phyloP scores from a whole-genome alignment of 2,797 vertebrate genomes.

The Labeo calbasu region DNA sequence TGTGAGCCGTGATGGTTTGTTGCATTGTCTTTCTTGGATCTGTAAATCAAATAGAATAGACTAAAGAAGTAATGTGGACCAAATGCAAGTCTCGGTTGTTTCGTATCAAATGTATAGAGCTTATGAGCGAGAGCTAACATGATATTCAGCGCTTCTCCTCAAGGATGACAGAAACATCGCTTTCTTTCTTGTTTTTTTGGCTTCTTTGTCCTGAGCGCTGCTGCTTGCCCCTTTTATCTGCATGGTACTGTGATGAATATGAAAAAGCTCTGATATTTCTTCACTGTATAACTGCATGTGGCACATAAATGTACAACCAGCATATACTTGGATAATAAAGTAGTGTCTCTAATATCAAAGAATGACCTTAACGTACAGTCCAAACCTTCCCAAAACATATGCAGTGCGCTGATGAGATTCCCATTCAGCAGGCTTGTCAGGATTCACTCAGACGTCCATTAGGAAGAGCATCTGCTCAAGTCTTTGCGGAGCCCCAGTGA shows the following conservation, averaged over 20 bases:
- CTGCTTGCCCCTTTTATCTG: not conserved
- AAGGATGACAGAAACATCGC: constrained; percentile 14
- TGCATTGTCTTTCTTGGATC: constrained; percentile 37
- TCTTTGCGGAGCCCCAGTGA: constrained; percentile 78
- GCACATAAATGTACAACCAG: not conserved
- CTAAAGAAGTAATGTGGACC: constrained; percentile 44
- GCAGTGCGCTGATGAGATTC: constrained; percentile 81
- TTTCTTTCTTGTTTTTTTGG: constrained; percentile 2
- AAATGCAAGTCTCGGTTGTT: constrained; percentile 41
- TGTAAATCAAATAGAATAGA: constrained; percentile 51
- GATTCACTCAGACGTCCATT: constrained; percentile 80
- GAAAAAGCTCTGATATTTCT: not conserved
- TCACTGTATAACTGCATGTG: not conserved
- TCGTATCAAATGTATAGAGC: constrained; percentile 56
- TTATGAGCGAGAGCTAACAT: constrained; percentile 40
- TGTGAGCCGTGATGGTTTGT: constrained; percentile 14
- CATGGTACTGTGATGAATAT: constrained; percentile 5
- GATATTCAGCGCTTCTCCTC: constrained; percentile 45
- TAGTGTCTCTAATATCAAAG: constrained; percentile 1
- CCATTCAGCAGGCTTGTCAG: constrained; percentile 79
- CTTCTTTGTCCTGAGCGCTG: not conserved
- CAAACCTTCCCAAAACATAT: constrained; percentile 6
- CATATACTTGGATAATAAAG: not conserved
- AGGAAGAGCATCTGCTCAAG: constrained; percentile 81
- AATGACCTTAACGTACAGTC: not conserved